Evolutionary conservation across 1,140 invertebrate species (phyloP).

Genomic region (Lethrus apterus): DNA sequence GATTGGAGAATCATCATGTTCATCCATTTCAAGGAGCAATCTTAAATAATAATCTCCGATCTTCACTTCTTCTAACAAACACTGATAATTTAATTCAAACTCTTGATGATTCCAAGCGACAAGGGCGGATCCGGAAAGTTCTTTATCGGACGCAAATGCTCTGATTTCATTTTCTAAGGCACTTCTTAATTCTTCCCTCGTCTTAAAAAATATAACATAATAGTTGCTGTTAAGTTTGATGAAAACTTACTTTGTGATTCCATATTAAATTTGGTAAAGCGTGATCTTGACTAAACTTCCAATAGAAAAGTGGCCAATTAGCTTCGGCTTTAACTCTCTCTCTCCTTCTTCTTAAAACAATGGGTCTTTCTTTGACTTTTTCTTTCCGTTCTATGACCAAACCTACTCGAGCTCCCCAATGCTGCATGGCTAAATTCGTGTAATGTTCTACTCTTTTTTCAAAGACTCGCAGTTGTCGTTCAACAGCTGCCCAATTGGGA

Average conservation of each 20-base stretch:
- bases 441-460: constrained; percentile 72
- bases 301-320: constrained; percentile 94
- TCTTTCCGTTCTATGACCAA: constrained; percentile 57
- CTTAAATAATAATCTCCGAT: constrained; percentile 98
- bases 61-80: constrained; percentile 92
- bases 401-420: constrained; percentile 79
- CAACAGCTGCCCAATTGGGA: constrained; percentile 61
- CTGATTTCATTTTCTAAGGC: constrained; percentile 91
- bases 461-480: constrained; percentile 65
- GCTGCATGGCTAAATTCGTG: constrained; percentile 70
- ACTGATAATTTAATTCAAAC: constrained; percentile 90
- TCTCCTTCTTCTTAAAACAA: constrained; percentile 82
- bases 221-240: neutral
- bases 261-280: constrained; percentile 94
- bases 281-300: constrained; percentile 93
- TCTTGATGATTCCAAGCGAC: constrained; percentile 98
- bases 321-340: constrained; percentile 86
- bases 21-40: constrained; percentile 85
- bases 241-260: constrained; percentile 79
- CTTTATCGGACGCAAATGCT: constrained; percentile 82
- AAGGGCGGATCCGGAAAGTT: constrained; percentile 70
- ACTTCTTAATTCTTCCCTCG: constrained; percentile 88
- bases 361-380: constrained; percentile 63
- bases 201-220: constrained; percentile 48
- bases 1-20: constrained; percentile 78